phyloP scores from a whole-genome alignment of 2,888 invertebrate genomes.

The Spilarctia lutea region DNA sequence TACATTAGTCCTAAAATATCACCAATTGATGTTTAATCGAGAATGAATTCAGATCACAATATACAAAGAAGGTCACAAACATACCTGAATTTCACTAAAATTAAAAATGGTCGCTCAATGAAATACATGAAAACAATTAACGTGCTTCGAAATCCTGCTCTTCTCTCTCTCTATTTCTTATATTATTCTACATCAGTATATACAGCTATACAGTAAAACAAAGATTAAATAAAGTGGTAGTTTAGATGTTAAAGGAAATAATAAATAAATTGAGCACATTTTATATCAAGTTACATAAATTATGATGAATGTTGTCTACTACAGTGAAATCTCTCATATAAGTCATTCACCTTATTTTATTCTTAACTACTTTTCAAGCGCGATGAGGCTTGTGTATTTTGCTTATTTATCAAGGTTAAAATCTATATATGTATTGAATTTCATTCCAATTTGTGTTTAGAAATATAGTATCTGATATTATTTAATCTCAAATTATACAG shows the following conservation, averaged over 20 bases:
- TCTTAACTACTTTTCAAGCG: not conserved
- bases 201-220: not conserved
- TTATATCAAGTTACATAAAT: not conserved
- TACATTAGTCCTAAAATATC: too few relatives aligned
- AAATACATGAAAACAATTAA: not conserved
- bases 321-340: conserved; percentile 3
- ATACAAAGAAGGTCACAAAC: too few relatives aligned
- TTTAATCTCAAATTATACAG: not conserved
- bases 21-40: not conserved
- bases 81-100: too few relatives aligned
- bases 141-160: not conserved
- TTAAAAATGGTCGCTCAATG: not conserved
- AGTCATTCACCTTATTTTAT: conserved; percentile 6
- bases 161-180: not conserved
- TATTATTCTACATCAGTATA: too few relatives aligned
- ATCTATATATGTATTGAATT: not conserved
- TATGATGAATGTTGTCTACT: not conserved
- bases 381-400: not conserved
- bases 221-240: not conserved
- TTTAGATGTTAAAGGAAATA: not conserved
- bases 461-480: not conserved
- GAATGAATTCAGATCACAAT: not conserved
- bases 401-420: not conserved
- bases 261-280: not conserved
- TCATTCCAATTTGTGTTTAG: not conserved